Evolutionary conservation across 2,888 invertebrate genomes (phyloP).

Genomic region (Erebia palarica): DNA sequence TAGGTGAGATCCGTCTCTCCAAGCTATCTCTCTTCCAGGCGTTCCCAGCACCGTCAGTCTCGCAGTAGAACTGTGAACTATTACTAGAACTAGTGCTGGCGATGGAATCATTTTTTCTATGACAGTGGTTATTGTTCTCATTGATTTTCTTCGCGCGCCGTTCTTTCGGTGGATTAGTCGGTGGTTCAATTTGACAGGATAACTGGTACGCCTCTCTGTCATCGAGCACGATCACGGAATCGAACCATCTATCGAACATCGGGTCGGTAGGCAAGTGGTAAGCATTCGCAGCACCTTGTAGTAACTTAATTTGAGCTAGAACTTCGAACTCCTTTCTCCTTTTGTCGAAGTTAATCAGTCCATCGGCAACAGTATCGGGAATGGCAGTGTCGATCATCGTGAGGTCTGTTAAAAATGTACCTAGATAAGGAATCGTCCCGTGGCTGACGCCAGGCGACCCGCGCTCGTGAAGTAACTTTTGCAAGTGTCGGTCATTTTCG

Average conservation of each 20-base stretch:
- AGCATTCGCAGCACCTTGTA: constrained; percentile 97
- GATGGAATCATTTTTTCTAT: constrained; percentile 95
- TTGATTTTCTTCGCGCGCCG: constrained; percentile 71
- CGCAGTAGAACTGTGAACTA: constrained; percentile 94
- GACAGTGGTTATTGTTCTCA: constrained; percentile 87
- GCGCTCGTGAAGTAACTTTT: constrained; percentile 92
- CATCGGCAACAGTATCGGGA: constrained; percentile 90
- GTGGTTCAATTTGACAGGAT: constrained; percentile 94
- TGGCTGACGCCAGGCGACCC: constrained; percentile 90
- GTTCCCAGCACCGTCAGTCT: constrained; percentile 85
- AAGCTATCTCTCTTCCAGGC: constrained; percentile 91
- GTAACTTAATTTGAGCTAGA: constrained; percentile 96
- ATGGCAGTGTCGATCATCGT: constrained; percentile 99
- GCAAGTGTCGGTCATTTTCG: constrained; percentile 93
- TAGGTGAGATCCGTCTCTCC: constrained; percentile 89
- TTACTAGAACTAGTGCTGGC: constrained; percentile 93
- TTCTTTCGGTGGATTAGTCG: constrained; percentile 79
- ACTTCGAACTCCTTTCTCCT: constrained; percentile 99
- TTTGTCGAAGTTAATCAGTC: constrained; percentile 98
- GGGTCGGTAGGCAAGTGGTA: constrained; percentile 94
- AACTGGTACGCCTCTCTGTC: constrained; percentile 95
- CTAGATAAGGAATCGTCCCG: constrained; percentile 98
- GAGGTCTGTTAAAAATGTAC: constrained; percentile 98
- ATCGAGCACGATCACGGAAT: constrained; percentile 93
- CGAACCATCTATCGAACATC: constrained; percentile 97